Base-by-base conservation (phyloP, 2,113 vertebrate genomes). In the Brevimyrus niger region DNA sequence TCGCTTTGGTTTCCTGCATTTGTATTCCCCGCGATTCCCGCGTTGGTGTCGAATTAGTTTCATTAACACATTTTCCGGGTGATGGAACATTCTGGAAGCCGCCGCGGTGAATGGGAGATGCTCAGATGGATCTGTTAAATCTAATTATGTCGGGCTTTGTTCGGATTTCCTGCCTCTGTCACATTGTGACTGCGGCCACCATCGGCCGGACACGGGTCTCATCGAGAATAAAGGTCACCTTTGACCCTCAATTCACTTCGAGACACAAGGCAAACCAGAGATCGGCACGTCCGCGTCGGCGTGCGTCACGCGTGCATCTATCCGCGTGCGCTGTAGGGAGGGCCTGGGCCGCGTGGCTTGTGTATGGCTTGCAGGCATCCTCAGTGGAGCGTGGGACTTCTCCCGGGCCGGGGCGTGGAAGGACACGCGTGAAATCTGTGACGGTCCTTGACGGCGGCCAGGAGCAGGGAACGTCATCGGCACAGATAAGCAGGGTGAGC, bases 371-470 rank as follows among this genome's bases (percentile, higher is more conserved):
- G 35, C 15, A 96, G 95, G 96, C 96, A 96, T 96, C 95, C 96
- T 96, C 95, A 97, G 96, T 96, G 96, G 96, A 95, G 96, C 97
- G 96, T 95, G 96, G 93, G 91, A 91, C 96, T 94, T 97, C 97
- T 97, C 96, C 96, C 96, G 95, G 96, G 97, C 96, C 96, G 95
- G 97, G 96, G 97, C 97, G 95, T 97, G 96, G 97, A 97, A 96
- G 96, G 96, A 97, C 97, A 97, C 96, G 97, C 97, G 96, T 96
- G 96, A 96, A 95, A 96, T 97, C 96, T 95, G 97, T 97, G 97
- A 97, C 97, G 97, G 97, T 96, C 97, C 97, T 97, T 97, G 96
- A 97, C 97, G 97, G 97, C 97, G 98, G 97, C 97, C 96, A 96
- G 97, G 96, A 98, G 96, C 96, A 97, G 93, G 96, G 96, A 97